These are phyloP conservation scores for Cheilosia impressa DNA, from an alignment of 2,888 invertebrate genomes.

Conservation along the genomic window DNA sequence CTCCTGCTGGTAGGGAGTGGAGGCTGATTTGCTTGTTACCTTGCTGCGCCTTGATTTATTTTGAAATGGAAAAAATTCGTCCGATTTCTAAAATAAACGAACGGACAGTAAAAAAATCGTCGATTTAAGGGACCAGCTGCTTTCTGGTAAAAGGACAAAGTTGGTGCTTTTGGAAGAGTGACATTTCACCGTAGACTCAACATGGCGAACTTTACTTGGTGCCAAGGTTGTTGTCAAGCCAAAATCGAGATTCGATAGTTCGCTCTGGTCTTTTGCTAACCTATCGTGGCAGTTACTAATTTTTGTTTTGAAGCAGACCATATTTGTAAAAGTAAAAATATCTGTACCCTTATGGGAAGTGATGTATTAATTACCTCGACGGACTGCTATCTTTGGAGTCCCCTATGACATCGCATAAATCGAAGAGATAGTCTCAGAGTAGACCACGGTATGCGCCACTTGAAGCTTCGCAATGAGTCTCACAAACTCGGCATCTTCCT, in stretches of 20 bases:
- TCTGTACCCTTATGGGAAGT: not conserved
- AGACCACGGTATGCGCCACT: constrained; percentile 12
- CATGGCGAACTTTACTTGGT: no score
- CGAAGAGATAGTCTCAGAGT: constrained; percentile 6
- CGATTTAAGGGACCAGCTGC: not conserved
- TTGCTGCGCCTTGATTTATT: no score
- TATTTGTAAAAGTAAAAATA: not conserved
- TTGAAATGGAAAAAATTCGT: no score
- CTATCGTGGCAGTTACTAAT: not conserved
- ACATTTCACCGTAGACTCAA: no score
- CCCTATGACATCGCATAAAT: not conserved
- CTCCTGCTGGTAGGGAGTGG: not conserved
- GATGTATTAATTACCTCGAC: constrained; percentile 21
- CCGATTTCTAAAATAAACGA: no score
- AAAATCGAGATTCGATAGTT: no score
- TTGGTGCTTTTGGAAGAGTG: not conserved
- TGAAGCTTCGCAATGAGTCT: not conserved
- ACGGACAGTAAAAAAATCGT: not conserved
- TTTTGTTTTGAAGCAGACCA: not conserved
- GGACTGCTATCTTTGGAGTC: constrained; percentile 18
- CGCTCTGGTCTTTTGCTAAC: no score
- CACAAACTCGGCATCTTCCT: not conserved
- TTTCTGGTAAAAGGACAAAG: not conserved
- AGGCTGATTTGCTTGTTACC: no score
- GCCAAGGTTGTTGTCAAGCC: no score